These are phyloP conservation scores for Notodonta ziczac DNA, from an alignment of 2,888 invertebrate genomes.

Conservation along the genomic window DNA sequence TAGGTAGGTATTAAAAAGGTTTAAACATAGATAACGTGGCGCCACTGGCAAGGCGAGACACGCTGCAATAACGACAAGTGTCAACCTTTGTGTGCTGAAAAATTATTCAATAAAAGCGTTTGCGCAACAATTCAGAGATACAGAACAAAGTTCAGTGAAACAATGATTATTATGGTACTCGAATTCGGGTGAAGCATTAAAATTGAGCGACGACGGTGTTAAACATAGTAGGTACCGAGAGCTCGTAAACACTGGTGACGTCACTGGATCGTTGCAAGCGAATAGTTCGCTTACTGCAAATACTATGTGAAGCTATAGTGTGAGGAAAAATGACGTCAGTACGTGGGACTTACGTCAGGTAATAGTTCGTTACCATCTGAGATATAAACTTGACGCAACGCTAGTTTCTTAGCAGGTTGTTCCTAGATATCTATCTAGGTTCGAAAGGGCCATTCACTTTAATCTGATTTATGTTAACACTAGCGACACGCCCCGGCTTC, in stretches of 20 bases:
- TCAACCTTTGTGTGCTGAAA: neutral
- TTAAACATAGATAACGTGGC: too few species aligned
- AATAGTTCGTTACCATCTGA: neutral
- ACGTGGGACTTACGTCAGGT: slow-evolving; percentile 2
- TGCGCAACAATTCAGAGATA: neutral
- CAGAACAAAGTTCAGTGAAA: slow-evolving; percentile 8
- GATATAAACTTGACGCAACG: too few species aligned
- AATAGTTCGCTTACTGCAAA: slow-evolving; percentile 6
- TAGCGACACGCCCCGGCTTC: too few species aligned
- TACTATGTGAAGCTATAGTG: neutral
- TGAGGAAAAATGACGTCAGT: neutral
- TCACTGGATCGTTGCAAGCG: slow-evolving; percentile 17
- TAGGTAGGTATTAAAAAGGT: too few species aligned
- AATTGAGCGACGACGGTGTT: slow-evolving; percentile 15
- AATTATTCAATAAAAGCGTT: neutral
- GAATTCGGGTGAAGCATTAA: slow-evolving; percentile 20
- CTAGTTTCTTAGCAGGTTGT: too few species aligned
- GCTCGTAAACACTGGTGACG: slow-evolving; percentile 22
- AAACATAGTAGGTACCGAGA: slow-evolving; percentile 16
- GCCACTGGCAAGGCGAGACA: too few species aligned
- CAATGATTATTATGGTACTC: slow-evolving; percentile 16
- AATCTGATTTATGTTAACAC: too few species aligned
- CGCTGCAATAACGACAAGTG: neutral
- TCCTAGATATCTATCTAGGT: too few species aligned
- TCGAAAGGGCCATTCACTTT: too few species aligned